Evolutionary conservation across 2,888 invertebrate genomes (phyloP).

Genomic region (Cheiracanthium punctorium): DNA sequence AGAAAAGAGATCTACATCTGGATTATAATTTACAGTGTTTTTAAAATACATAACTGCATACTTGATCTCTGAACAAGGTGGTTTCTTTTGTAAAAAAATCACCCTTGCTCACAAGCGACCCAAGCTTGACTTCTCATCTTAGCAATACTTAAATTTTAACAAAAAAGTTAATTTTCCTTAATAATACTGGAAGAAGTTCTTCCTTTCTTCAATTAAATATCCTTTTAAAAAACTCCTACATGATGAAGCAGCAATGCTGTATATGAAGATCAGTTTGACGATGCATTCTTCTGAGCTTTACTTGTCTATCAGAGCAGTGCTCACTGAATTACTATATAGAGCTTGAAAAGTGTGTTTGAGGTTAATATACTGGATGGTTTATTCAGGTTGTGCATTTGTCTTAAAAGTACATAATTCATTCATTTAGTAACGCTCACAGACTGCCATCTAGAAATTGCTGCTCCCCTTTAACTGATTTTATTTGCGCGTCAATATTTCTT

Average conservation of each 20-base stretch:
- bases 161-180: neutral
- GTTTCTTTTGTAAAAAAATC: neutral
- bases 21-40: too few relatives aligned
- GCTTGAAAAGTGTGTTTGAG: neutral
- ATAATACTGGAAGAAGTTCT: neutral
- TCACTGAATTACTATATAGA: neutral
- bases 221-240: neutral
- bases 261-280: neutral
- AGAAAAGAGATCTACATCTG: too few relatives aligned
- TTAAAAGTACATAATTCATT: neutral
- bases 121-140: neutral
- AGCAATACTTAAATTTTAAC: slow-evolving; percentile 6
- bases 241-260: neutral
- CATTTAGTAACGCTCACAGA: neutral
- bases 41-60: too few relatives aligned
- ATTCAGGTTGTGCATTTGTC: too few relatives aligned
- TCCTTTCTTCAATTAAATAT: neutral
- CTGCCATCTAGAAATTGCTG: neutral
- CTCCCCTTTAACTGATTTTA: too few relatives aligned
- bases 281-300: neutral
- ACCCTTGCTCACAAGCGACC: neutral
- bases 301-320: neutral
- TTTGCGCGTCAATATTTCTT: too few relatives aligned
- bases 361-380: neutral
- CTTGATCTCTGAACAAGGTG: too few relatives aligned